Evolutionary conservation across 2,113 vertebrate genomes (phyloP), one percentile per base, ranked within the genome.

Genomic region (Rynchops niger): DNA sequence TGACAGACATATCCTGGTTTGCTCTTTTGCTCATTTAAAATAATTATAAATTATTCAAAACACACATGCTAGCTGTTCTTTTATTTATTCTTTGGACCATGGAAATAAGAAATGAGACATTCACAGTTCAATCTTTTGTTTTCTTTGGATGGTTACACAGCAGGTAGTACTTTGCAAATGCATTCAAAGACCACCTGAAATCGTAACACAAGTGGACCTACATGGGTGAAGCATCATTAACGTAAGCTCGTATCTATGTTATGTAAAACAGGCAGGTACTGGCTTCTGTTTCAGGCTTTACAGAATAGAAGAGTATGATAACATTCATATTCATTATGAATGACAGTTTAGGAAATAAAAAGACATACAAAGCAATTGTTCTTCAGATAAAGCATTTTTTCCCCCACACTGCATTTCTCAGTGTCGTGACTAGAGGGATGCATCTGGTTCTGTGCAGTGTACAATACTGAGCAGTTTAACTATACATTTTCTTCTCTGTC

Each of bases 401-500:
- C n/a, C 49, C 49, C 72, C 83, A 69, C 43, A 8, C 40, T 49
- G 21, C 2, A 0, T 58, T 55, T 70, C 50, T 53, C 45, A 20
- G 74, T 9, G 40, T 72, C 6, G 8, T 73, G 55, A 77, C 7
- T 74, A 36, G 71, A 82, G 71, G 65, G 53, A 87, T 86, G 9
- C 7, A 53, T 50, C 45, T 17, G 5, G 10, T 18, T 43, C 73
- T 73, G 43, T 11, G 81, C 62, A 47, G 32, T 6, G 0, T 29
- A 76, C 50, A 88, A 88, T 94, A 42, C 47, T 3, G 17, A 94
- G 30, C 40, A 47, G 52, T 59, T 71, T 82, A 83, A 23, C 53
- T 90, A 61, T 21, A 90, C 38, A 26, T 93, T 91, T 91, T 88
- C 59, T 32, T 53, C 91, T 69, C 76, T 76, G 30, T 49, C 83